Base-by-base conservation (phyloP, 2,797 vertebrate genomes). In the Thaleichthys pacificus region DNA sequence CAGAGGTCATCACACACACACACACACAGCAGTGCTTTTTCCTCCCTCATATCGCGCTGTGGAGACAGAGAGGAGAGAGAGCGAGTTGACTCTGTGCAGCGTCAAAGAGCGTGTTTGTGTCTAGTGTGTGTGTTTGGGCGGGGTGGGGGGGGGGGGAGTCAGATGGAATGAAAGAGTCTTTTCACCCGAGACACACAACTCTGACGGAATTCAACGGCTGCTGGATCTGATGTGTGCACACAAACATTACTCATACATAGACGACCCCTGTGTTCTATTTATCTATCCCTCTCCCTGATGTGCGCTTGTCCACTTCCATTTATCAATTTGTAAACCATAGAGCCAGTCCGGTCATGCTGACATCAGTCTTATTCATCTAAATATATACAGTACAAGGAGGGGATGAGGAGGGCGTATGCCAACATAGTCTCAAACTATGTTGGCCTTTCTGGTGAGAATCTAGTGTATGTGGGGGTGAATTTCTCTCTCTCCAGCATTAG, bases 51-150 rank as follows among this genome's bases (percentile, higher is more conserved):
- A 81, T 78, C 78, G 65, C 60, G 71, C 80, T 60, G 26, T 73
- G 62, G 84, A 76, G 65, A 65, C 67, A 80, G 78, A 42, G 3
- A 28, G 74, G 89, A 88, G 91, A 91, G 78, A 83, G 86, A 90
- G 90, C 88, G 84, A 90, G 87, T 77, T 58, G 85, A 71, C 81
- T 82, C 78, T 78, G 83, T 57, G 11, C 75, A 69, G 76, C 71
- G 75, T 91, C 85, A 91, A 90, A 87, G 85, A 84, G 80, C 69
- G 86, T 69, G 82, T 87, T 85, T 92, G 90, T 91, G 82, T 73
- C 62, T 56, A 8, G 51, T 56, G 51, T 56, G 51, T 56, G 51
- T 30, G 28, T 30, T 30, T 30, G 28, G 2, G 28, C 4, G 6
- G 32, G 38, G 38, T 0, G 38, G 38, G 38, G 38, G 38, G 11